Conservation (phyloP, 2,888 invertebrate genomes). For the Heliconius hortense region DNA sequence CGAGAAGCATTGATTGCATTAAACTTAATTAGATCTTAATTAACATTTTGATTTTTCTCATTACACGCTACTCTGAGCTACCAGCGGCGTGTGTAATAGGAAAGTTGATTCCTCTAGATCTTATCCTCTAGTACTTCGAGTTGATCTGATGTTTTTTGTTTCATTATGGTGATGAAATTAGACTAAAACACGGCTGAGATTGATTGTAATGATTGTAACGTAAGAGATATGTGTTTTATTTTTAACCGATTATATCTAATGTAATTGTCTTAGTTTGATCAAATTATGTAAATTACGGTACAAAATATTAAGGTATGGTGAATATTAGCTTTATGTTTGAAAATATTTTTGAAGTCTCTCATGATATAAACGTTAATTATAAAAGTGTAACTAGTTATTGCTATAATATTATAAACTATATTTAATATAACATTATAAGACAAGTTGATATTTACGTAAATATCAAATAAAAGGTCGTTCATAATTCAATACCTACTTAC, state of each 20-base stretch:
- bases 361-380: background rate
- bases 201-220: conserved; percentile 49
- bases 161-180: conserved; percentile 61
- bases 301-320: background rate
- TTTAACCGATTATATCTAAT: conserved; percentile 39
- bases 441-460: conserved; percentile 18
- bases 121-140: conserved; percentile 71
- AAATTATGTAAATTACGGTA: conserved; percentile 32
- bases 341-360: background rate
- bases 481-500: conserved; percentile 18
- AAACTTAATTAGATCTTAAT: conserved; percentile 82
- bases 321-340: background rate
- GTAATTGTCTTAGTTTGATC: conserved; percentile 37
- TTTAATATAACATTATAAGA: background rate
- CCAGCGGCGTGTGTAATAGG: conserved; percentile 72
- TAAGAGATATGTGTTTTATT: conserved; percentile 39
- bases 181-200: conserved; percentile 54
- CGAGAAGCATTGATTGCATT: conserved; percentile 81
- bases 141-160: conserved; percentile 58
- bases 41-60: conserved; percentile 80
- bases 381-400: background rate
- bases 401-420: background rate
- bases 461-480: conserved; percentile 25
- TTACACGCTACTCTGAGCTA: conserved; percentile 79
- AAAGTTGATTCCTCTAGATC: conserved; percentile 70